Evolutionary conservation across 2,888 invertebrate genomes (phyloP).

Genomic region (Mesopsocus fuscifrons): DNA sequence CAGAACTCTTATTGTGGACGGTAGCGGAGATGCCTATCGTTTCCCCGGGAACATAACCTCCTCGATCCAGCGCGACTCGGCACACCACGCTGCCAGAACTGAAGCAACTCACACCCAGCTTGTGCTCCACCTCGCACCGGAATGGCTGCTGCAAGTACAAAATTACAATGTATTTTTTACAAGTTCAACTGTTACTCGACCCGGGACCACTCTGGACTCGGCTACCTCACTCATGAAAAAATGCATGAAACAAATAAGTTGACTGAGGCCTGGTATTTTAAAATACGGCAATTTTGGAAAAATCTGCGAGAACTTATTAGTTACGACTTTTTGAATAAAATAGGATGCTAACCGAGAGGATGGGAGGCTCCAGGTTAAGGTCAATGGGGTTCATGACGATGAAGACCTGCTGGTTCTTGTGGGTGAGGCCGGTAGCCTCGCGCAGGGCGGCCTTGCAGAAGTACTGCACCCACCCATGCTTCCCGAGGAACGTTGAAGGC

Average conservation of each 20-base stretch:
- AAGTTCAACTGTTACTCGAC: not conserved
- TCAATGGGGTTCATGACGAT: conserved; percentile 93
- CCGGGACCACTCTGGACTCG: too few relatives aligned
- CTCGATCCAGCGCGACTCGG: conserved; percentile 69
- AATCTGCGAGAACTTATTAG: too few relatives aligned
- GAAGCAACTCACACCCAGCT: conserved; percentile 71
- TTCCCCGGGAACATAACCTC: conserved; percentile 90
- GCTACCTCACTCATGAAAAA: too few relatives aligned
- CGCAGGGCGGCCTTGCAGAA: conserved; percentile 78
- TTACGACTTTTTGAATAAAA: conserved; percentile 4
- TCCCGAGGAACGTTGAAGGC: conserved; percentile 83
- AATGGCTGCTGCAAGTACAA: conserved; percentile 51
- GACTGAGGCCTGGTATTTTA: too few relatives aligned
- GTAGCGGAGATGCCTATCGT: conserved; percentile 72
- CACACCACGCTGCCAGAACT: conserved; percentile 76
- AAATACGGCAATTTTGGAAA: too few relatives aligned
- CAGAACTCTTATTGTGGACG: conserved; percentile 66
- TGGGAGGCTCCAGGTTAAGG: conserved; percentile 72
- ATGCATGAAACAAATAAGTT: too few relatives aligned
- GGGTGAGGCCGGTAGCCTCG: conserved; percentile 74
- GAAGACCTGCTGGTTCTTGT: conserved; percentile 93
- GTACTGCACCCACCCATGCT: conserved; percentile 90
- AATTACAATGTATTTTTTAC: conserved; percentile 10
- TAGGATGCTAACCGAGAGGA: conserved; percentile 54
- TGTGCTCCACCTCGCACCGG: conserved; percentile 79